Evolutionary conservation across 2,113 vertebrate species (phyloP), one percentile per base, ranked within the genome.

Genomic region (Mola mola): DNA sequence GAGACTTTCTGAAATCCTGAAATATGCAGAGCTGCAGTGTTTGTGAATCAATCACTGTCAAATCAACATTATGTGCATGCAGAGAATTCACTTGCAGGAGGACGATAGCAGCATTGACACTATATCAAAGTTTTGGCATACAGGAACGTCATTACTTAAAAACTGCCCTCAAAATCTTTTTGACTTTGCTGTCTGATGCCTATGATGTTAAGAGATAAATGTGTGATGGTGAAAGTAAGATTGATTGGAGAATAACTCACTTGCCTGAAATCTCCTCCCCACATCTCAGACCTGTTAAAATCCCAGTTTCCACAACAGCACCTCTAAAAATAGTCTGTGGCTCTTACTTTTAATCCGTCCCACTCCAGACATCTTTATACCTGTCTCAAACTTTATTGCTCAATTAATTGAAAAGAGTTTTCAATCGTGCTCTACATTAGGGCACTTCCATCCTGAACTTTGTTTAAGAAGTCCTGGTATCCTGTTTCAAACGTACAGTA

Each of bases 211-310:
- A 34, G 26, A 34, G 72, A 61, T 60, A 36, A 65, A 70, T 24
- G 40, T 49, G 55, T 36, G 8, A 22, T 6, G 73, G 66, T 68
- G 69, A 46, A 57, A 56, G 58, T 41, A 51, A 66, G 71, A 60
- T 15, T 51, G 66, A 77, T 42, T 47, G 25, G 42, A 69, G 47
- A 52, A 40, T 38, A 62, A 72, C 53, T 29, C 22, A 33, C 68
- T 57, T 38, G 46, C 34, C 49, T 44, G 50, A 13, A 8, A 72
- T 72, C 50, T 51, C 52, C 73, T 55, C 51, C 59, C 66, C 49
- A 72, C 66, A 66, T 79, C 72, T 69, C 43, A 53, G 33, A 49
- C 52, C 68, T 48, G 61, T 36, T 52, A 48, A 62, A 68, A 52
- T 67, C 21, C 33, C 44, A 15, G 48, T 60, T 57, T 48, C 70